Conservation (phyloP, 2,888 invertebrate species). For the Melanostoma scalare region DNA sequence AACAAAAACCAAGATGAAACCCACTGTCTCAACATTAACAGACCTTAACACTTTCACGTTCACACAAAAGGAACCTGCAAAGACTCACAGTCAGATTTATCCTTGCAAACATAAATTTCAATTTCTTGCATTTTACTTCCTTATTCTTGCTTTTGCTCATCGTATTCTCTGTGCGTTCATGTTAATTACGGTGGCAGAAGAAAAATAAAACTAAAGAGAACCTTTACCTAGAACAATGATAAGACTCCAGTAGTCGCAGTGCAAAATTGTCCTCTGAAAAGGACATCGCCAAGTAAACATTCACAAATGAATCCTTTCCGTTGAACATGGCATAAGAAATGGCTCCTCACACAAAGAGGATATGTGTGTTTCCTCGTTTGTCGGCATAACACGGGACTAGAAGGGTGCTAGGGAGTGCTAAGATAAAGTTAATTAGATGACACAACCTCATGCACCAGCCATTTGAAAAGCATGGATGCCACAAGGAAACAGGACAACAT, state of each 20-base stretch:
- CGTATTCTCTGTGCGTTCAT: conserved; percentile 25
- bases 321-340: conserved; percentile 36
- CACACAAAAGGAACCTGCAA: background rate
- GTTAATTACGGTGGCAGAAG: conserved; percentile 58
- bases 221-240: conserved; percentile 27
- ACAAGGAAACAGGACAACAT: conserved; percentile 54
- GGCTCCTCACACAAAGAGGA: conserved; percentile 37
- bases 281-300: conserved; percentile 64
- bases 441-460: conserved; percentile 74
- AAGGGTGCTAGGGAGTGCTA: conserved; percentile 27
- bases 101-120: conserved; percentile 66
- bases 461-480: conserved; percentile 32
- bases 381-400: conserved; percentile 1
- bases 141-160: conserved; percentile 11
- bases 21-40: conserved; percentile 60
- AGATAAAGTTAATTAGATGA: conserved; percentile 76
- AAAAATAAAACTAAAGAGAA: background rate
- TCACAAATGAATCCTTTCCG: conserved; percentile 28
- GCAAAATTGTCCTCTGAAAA: conserved; percentile 36
- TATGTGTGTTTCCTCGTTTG: conserved; percentile 48
- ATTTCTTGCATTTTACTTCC: conserved; percentile 60
- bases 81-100: conserved; percentile 50
- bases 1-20: conserved; percentile 4
- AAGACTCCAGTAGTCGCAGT: conserved; percentile 42
- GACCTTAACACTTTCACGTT: conserved; percentile 54